Base-by-base conservation (phyloP, 2,797 vertebrate species). In the Peromyscus aztecus region DNA sequence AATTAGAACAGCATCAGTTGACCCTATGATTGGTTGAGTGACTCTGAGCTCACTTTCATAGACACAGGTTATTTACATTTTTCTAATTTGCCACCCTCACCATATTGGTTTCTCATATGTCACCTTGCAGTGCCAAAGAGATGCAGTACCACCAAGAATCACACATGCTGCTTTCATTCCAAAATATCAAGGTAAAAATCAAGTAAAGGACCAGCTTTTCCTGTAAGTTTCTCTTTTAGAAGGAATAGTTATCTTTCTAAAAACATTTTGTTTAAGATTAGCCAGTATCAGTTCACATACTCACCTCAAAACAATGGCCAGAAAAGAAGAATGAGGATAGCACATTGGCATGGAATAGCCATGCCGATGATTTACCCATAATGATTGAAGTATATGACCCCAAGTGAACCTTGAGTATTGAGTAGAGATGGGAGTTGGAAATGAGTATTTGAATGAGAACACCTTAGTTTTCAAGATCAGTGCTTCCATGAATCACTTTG, bases 371-470 rank as follows among this genome's bases (percentile, higher is more conserved):
- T 73, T 89, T 40, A 61, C 23, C 23, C 55, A 92, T 43, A 75
- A 24, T 8, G 10, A 37, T 4, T 37, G 12, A 61, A 3, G 31
- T 24, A 37, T 23, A 59, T 34, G 69, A 23, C 57, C 4, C 31
- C 86, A 83, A 90, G 57, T 17, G 2, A 67, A 76, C 77, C 5
- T 75, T 69, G 21, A 67, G 4, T 34, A 3, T 8, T 27, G 1
- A 63, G 2, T 52, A 12, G 24, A 71, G 2, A n/a, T 29, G 13
- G 5, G 19, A 37, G 23, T 57, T 2, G 0, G 1, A 0, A 13
- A 2, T 27, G 21, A 13, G 9, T 37, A 84, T 37, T 49, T 85
- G 55, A 75, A 76, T 52, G n/a, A 55, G 11, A 76, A 31, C 31
- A 77, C 27, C 19, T 24, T 11, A 37, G 19, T 29, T 81, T 43